A percentile compares a stretch with the other conserved stretches of the same genome.
These are phyloP conservation scores for Pinna nobilis DNA, from an alignment of 1,140 invertebrate species.

Conservation along the genomic window DNA sequence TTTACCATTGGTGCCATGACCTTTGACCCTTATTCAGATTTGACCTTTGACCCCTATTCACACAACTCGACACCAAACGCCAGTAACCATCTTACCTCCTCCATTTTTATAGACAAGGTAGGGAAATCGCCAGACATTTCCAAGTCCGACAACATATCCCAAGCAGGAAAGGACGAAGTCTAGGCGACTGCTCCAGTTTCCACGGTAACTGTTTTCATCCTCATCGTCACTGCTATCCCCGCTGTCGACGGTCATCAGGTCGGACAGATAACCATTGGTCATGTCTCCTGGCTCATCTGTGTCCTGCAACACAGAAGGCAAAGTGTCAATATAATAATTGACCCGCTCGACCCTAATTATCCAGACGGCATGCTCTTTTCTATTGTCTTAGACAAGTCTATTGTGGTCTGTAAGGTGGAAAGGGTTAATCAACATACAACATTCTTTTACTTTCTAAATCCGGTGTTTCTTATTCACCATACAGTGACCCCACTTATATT, in stretches of 20 bases:
- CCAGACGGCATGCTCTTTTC: too few relatives aligned
- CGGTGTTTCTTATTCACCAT: too few relatives aligned
- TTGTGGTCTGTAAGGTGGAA: too few relatives aligned
- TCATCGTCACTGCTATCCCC: slow-evolving; percentile 59
- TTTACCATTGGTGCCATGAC: too few relatives aligned
- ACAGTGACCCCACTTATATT: too few relatives aligned
- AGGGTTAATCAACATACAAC: too few relatives aligned
- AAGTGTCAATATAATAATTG: background rate
- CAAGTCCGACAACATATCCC: slow-evolving; percentile 79
- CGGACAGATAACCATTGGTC: slow-evolving; percentile 59
- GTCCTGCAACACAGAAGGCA: slow-evolving; percentile 8
- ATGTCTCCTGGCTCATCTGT: slow-evolving; percentile 43
- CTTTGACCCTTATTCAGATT: too few relatives aligned
- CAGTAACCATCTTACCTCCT: slow-evolving; percentile 81
- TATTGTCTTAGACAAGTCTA: too few relatives aligned
- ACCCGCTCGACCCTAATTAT: too few relatives aligned
- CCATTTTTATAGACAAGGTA: slow-evolving; percentile 96
- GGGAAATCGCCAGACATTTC: slow-evolving; percentile 96
- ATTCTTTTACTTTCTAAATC: too few relatives aligned
- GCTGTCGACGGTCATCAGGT: slow-evolving; percentile 60
- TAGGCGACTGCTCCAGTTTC: slow-evolving; percentile 66
- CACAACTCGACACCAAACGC: too few relatives aligned
- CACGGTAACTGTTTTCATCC: slow-evolving; percentile 60
- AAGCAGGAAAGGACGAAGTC: slow-evolving; percentile 77
- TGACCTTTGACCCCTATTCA: too few relatives aligned